phyloP scores from a whole-genome alignment of 2,888 invertebrate genomes.

The Lottia gigantea region DNA sequence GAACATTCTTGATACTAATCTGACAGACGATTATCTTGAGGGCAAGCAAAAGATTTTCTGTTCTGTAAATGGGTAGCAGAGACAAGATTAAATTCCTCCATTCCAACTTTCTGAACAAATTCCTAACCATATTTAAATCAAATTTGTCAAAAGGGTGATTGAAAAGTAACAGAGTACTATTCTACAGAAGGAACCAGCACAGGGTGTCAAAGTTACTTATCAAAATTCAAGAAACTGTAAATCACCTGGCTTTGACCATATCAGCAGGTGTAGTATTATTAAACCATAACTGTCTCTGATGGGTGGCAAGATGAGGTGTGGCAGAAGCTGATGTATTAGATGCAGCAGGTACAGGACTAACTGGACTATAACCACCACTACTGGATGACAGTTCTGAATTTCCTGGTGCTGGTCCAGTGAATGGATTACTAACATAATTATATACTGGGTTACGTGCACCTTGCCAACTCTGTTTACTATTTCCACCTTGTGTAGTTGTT shows the following conservation, averaged over 20 bases:
- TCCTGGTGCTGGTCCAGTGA: conserved; percentile 27
- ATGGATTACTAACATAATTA: conserved; percentile 19
- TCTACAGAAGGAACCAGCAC: too few species aligned
- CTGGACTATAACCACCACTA: conserved; percentile 42
- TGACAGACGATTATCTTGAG: too few species aligned
- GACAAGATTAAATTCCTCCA: too few species aligned
- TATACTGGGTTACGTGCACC: conserved; percentile 8
- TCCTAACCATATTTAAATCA: too few species aligned
- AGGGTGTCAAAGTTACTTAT: too few species aligned
- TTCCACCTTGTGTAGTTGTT: conserved; percentile 19
- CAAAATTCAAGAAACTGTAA: too few species aligned
- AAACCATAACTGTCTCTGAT: conserved; percentile 3
- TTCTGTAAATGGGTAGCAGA: too few species aligned
- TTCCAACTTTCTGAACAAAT: too few species aligned
- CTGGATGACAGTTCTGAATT: conserved; percentile 41
- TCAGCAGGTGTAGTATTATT: conserved; percentile 9
- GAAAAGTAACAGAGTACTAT: too few species aligned
- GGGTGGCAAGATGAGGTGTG: neutral
- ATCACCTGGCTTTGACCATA: neutral
- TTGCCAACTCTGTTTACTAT: conserved; percentile 22
- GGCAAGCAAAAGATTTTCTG: too few species aligned
- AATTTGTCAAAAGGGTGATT: too few species aligned
- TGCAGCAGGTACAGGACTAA: conserved; percentile 40
- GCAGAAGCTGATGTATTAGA: conserved; percentile 12
- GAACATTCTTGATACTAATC: too few species aligned